Evolutionary conservation across 2,888 invertebrate genomes (phyloP).

Genomic region (Melanostoma scalare): DNA sequence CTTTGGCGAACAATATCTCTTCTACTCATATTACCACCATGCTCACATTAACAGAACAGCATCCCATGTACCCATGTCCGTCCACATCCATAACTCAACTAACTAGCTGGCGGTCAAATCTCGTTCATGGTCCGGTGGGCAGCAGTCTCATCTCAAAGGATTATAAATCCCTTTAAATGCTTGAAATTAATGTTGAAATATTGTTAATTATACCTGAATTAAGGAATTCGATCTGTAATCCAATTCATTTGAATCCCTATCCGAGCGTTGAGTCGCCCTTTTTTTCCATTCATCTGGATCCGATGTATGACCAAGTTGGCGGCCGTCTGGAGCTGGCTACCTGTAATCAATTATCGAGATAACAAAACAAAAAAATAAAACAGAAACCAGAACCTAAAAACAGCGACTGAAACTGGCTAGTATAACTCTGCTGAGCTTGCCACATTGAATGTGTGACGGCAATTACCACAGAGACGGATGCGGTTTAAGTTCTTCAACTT

Average conservation of each 20-base stretch:
- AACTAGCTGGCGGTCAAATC: slow-evolving; percentile 29
- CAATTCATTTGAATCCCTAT: slow-evolving; percentile 66
- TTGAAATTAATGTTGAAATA: slow-evolving; percentile 67
- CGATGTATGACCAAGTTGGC: slow-evolving; percentile 4
- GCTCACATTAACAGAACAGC: neutral
- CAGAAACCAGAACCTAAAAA: neutral
- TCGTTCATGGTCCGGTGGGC: slow-evolving; percentile 12
- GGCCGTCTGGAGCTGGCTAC: slow-evolving; percentile 51
- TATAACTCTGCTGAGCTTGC: neutral
- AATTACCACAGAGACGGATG: slow-evolving; percentile 56
- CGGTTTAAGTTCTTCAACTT: slow-evolving; percentile 23
- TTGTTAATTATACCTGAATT: slow-evolving; percentile 71
- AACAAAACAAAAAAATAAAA: slow-evolving; percentile 33
- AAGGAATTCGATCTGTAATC: slow-evolving; percentile 70
- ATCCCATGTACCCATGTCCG: slow-evolving; percentile 33
- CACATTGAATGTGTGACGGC: slow-evolving; percentile 57
- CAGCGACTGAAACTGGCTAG: neutral
- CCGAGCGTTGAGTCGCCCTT: slow-evolving; percentile 14
- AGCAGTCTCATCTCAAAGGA: slow-evolving; percentile 21
- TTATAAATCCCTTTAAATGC: slow-evolving; percentile 58
- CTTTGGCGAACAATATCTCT: slow-evolving; percentile 2
- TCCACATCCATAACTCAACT: slow-evolving; percentile 58
- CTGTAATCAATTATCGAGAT: slow-evolving; percentile 71
- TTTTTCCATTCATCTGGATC: slow-evolving; percentile 38
- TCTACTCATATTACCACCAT: slow-evolving; percentile 53